Conservation (phyloP, 2,888 invertebrate genomes). For the Uropetala carovei region DNA sequence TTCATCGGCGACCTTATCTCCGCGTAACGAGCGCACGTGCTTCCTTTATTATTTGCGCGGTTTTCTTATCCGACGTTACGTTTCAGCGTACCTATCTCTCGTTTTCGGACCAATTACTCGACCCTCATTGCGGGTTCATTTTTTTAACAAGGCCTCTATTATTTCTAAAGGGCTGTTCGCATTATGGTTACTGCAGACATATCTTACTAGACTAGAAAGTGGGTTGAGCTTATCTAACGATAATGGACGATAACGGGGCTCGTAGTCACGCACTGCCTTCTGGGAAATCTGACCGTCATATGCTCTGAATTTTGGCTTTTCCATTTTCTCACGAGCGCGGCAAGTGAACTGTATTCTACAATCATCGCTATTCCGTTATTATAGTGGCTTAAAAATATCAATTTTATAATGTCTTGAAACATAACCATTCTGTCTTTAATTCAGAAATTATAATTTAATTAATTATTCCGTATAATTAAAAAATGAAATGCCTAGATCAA, state of each 20-base stretch:
- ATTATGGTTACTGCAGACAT: no score
- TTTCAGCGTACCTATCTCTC: not conserved
- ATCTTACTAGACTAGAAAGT: not conserved
- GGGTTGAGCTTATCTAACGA: not conserved
- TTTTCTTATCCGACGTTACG: not conserved
- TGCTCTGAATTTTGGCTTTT: not conserved
- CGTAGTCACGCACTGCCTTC: not conserved
- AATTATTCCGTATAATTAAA: no score
- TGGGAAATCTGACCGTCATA: not conserved
- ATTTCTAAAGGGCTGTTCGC: no score
- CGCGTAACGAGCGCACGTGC: not conserved
- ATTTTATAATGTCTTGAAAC: no score
- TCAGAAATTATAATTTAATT: no score
- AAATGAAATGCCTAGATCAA: no score
- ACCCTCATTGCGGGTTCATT: no score
- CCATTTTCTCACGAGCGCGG: not conserved
- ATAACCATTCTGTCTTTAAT: no score
- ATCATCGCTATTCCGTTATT: no score
- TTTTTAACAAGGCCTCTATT: no score
- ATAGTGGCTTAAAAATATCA: no score
- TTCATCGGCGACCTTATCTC: not conserved
- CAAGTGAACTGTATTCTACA: no score
- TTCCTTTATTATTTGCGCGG: not conserved
- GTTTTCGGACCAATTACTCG: conserved; percentile 15
- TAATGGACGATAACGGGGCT: not conserved